Conservation (phyloP, 2,797 vertebrate species). For the Synaphobranchus kaupii region DNA sequence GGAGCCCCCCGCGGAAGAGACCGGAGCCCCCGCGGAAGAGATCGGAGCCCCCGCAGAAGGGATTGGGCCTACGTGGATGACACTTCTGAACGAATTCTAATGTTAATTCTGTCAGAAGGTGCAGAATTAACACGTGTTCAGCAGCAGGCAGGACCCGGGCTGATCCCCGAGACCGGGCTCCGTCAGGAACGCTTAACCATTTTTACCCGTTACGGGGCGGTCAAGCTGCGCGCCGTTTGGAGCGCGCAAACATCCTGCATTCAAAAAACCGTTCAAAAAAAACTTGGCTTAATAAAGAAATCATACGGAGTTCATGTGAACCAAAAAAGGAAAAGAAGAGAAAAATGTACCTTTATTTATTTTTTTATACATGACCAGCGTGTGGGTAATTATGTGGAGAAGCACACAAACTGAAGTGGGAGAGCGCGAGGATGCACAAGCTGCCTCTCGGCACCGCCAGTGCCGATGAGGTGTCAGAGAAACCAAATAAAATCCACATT, state of each 20-base stretch:
- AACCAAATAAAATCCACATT: conserved; percentile 64
- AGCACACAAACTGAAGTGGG: not conserved
- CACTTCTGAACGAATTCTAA: conserved; percentile 68
- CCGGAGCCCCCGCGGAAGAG: too few species aligned
- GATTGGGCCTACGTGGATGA: conserved; percentile 68
- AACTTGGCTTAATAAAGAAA: too few species aligned
- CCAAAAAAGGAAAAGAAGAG: not conserved
- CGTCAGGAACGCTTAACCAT: conserved; percentile 40
- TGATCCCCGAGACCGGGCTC: conserved; percentile 17
- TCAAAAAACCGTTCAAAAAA: not conserved
- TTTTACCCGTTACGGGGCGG: not conserved
- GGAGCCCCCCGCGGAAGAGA: conserved; percentile 50
- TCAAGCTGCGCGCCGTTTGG: not conserved
- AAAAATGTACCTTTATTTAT: not conserved
- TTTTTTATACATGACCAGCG: conserved; percentile 4
- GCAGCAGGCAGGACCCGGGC: conserved; percentile 38
- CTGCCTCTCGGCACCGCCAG: conserved; percentile 55
- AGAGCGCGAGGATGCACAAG: not conserved
- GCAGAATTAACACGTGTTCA: conserved; percentile 62
- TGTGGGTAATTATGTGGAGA: not conserved
- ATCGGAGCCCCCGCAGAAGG: conserved; percentile 66
- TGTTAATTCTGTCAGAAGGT: conserved; percentile 64
- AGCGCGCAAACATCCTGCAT: not conserved
- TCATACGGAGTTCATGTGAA: not conserved
- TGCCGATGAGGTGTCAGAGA: conserved; percentile 64